Conservation (phyloP, 2,888 invertebrate genomes). For the Cryptophagus acutangulus region DNA sequence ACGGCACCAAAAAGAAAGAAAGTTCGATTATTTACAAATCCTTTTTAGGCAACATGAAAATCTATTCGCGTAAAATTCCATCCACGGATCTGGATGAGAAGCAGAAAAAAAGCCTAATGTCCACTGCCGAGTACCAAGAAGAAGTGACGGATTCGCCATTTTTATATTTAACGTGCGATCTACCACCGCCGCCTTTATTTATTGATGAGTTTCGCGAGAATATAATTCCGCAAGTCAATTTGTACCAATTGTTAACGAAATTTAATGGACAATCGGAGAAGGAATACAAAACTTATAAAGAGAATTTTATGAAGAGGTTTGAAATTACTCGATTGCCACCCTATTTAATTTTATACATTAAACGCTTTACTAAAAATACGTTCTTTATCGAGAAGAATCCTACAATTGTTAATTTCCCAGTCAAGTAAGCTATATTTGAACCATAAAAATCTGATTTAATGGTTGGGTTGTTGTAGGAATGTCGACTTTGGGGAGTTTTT, state of each 20-base stretch:
- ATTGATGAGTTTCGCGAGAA: conserved; percentile 97
- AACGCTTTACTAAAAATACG: conserved; percentile 97
- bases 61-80: conserved; percentile 87
- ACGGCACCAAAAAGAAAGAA: conserved; percentile 81
- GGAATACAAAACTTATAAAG: conserved; percentile 99
- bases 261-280: conserved; percentile 95
- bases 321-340: conserved; percentile 91
- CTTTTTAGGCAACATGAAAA: conserved; percentile 87
- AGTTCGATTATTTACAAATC: conserved; percentile 94
- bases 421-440: conserved; percentile 68
- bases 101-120: conserved; percentile 72
- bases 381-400: conserved; percentile 99
- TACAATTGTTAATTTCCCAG: conserved; percentile 99
- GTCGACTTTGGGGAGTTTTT: conserved; percentile 96
- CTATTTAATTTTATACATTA: conserved; percentile 92
- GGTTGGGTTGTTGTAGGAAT: conserved; percentile 63
- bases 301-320: conserved; percentile 95
- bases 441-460: conserved; percentile 11
- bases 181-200: conserved; percentile 95
- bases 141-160: conserved; percentile 88
- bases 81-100: conserved; percentile 88
- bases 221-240: conserved; percentile 97
- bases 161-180: conserved; percentile 92
- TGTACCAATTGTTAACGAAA: conserved; percentile 89
- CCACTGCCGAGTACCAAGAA: conserved; percentile 83